Conservation (phyloP, 2,113 vertebrate genomes). For the Podarcis cretensis region DNA sequence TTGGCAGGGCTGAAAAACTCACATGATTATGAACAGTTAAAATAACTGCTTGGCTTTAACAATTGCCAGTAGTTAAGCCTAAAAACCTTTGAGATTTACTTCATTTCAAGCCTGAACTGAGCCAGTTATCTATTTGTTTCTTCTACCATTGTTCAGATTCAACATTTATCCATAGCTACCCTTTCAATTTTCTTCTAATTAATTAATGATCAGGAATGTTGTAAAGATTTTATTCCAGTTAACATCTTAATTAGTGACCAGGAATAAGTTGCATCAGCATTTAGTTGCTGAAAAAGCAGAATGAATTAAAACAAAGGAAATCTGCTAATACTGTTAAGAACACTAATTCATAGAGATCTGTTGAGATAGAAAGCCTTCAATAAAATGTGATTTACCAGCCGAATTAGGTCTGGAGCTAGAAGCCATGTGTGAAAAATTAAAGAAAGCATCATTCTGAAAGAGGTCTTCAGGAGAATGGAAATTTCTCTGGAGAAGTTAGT, state of each 20-base stretch:
- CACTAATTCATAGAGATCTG: neutral
- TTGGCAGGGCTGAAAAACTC: conserved; percentile 26
- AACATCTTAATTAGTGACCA: conserved; percentile 7
- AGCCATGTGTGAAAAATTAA: neutral
- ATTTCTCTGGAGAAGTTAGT: neutral
- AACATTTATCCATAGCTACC: neutral
- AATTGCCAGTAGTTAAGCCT: neutral
- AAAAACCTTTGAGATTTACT: neutral
- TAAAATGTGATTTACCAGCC: neutral
- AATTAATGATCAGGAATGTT: neutral
- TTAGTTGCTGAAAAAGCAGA: neutral
- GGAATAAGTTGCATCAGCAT: neutral
- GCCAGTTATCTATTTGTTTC: neutral
- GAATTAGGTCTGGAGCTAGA: neutral
- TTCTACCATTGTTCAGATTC: neutral
- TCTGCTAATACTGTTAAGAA: neutral
- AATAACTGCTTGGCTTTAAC: neutral
- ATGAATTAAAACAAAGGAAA: neutral
- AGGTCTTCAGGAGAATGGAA: neutral
- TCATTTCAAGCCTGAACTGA: neutral
- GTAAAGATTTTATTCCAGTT: neutral
- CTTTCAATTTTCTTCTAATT: neutral
- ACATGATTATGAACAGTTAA: conserved; percentile 4
- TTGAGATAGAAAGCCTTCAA: rapidly evolving
- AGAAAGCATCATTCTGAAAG: neutral